These are phyloP conservation scores for Candoia aspera DNA, from an alignment of 2,113 vertebrate species.

Conservation along the genomic window DNA sequence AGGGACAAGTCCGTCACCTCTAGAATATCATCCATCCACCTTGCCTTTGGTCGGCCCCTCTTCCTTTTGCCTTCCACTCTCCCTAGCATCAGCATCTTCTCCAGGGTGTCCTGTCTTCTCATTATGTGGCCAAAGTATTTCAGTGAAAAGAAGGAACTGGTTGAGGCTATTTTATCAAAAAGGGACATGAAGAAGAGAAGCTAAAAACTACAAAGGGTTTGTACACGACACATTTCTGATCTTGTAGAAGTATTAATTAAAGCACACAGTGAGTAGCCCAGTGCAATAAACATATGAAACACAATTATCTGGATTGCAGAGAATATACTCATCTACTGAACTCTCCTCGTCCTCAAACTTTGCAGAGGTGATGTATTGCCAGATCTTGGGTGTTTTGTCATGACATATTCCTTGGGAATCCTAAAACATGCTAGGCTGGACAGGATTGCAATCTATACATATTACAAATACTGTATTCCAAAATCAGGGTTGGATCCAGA, in stretches of 20 bases:
- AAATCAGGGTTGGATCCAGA: too few species aligned
- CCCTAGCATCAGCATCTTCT: too few species aligned
- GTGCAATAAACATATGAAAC: constrained; percentile 9
- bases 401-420: not conserved
- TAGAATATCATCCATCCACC: too few species aligned
- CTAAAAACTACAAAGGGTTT: constrained; percentile 27
- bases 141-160: constrained; percentile 50
- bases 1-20: too few species aligned
- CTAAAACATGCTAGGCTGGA: not conserved
- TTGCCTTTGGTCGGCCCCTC: too few species aligned
- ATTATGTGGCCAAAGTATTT: too few species aligned
- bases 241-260: constrained; percentile 28
- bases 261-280: not conserved
- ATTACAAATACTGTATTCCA: too few species aligned
- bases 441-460: too few species aligned
- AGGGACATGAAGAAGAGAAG: constrained; percentile 23
- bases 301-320: constrained; percentile 7
- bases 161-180: constrained; percentile 40
- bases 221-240: constrained; percentile 18
- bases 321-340: not conserved
- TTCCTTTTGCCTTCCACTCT: too few species aligned
- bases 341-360: not conserved
- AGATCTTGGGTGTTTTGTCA: not conserved
- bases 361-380: not conserved
- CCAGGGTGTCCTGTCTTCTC: too few species aligned